Conservation (phyloP, 2,113 vertebrate species). For the Paramormyrops kingsleyae region DNA sequence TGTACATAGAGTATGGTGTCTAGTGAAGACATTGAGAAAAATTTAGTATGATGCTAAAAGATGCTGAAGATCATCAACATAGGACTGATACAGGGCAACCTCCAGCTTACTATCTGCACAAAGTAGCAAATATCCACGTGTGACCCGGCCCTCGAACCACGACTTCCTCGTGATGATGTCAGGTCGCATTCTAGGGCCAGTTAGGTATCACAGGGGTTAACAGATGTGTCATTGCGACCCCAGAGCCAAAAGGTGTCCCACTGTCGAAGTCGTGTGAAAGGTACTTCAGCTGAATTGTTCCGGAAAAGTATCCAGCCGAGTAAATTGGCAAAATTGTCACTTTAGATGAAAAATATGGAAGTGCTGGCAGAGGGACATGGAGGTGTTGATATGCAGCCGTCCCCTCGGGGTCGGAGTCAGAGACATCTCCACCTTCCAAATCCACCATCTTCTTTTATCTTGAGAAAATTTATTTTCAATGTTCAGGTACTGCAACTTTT, state of each 20-base stretch:
- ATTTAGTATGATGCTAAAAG: background rate
- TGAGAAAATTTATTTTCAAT: background rate
- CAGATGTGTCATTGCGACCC: background rate
- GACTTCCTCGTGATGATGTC: background rate
- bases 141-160: background rate
- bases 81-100: background rate
- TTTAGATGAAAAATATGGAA: conserved; percentile 2
- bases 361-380: background rate
- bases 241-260: background rate
- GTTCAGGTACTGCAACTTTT: background rate
- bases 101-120: background rate
- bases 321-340: background rate
- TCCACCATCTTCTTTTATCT: background rate
- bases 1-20: background rate
- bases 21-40: background rate
- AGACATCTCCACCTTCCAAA: background rate
- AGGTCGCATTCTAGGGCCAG: background rate
- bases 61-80: background rate
- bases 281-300: background rate
- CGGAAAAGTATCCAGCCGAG: background rate
- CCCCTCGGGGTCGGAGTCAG: background rate
- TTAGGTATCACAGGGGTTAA: background rate
- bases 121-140: background rate
- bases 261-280: background rate
- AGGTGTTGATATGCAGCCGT: background rate